Evolutionary conservation across 2,113 vertebrate species (phyloP), one percentile per base, ranked within the genome.

Genomic region (Dicaeum eximium): DNA sequence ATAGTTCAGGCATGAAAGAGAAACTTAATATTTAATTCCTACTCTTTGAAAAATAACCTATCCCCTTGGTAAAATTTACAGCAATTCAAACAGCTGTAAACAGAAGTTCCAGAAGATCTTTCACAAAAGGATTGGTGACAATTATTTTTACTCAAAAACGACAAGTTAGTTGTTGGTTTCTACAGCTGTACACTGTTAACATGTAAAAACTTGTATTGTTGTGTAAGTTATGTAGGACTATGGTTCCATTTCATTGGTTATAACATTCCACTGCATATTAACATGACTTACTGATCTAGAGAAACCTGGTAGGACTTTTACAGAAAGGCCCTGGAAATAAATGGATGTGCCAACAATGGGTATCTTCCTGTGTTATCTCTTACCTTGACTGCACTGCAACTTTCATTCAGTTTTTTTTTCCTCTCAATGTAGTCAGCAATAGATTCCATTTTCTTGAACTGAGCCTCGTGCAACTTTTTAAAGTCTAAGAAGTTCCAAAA

Each of bases 381-480:
- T 97, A 99, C 99, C 98, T 99, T 99, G 35, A 98, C 91, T 38
- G 99, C 95, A 3, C 96, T 98, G 79, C 96, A 95, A 20, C 85
- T 97, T 70, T 98, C 98, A 70, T 98, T 96, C 74, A 97, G 96
- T 92, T 97, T 99, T 27, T 95, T 98, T 96, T 98, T 99, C 74
- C 99, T 98, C 79, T 99, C 98, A 47, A 99, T 31, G 11, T 99
- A 99, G 8, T 98, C 98, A 96, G 98, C 98, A 77, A 99, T 99
- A 48, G 99, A 99, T 93, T 99, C 98, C 99, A 99, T 99, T 97
- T 99, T 99, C 92, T 98, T 98, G 78, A 99, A 99, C 54, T 98
- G 98, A 33, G 99, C 99, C 88, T 99, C 99, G 0, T 99, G 99
- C 67, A 99, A 95, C 95, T 98, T 99, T 92, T 98, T 99, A 79